A percentile compares a stretch with the other conserved stretches of the same genome.
phyloP scores from a whole-genome alignment of 2,113 vertebrate genomes.

The Sceloporus tristichus region DNA sequence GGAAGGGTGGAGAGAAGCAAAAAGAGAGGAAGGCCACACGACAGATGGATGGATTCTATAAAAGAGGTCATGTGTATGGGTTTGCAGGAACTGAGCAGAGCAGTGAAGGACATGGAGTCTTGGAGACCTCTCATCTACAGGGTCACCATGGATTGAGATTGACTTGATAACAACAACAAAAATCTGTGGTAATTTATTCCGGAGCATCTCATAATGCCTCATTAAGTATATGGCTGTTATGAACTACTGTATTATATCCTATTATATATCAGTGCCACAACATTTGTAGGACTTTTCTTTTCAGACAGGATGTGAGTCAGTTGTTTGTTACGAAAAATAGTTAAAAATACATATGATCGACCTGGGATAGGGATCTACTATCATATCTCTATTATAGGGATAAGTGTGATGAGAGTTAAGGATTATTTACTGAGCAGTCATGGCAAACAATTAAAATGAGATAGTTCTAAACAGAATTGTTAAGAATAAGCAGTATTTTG shows the following conservation, averaged over 20 bases:
- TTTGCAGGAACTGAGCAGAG: too few relatives aligned
- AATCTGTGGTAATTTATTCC: not conserved
- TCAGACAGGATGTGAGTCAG: not conserved
- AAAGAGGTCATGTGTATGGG: too few relatives aligned
- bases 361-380: not conserved
- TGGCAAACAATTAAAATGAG: not conserved
- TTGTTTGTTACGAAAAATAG: not conserved
- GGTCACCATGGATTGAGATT: too few relatives aligned
- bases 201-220: not conserved
- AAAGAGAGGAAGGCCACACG: too few relatives aligned
- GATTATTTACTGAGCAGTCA: not conserved
- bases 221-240: not conserved
- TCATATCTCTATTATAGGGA: not conserved
- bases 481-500: constrained; percentile 29
- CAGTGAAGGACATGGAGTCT: too few relatives aligned
- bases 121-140: too few relatives aligned
- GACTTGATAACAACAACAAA: too few relatives aligned
- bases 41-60: too few relatives aligned
- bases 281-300: not conserved
- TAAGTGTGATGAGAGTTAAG: not conserved
- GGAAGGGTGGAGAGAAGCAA: too few relatives aligned
- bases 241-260: not conserved
- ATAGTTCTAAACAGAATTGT: constrained; percentile 13
- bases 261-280: not conserved
- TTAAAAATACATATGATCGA: not conserved